phyloP scores from a whole-genome alignment of 2,113 vertebrate genomes.

The Cephalopholis sonnerati region DNA sequence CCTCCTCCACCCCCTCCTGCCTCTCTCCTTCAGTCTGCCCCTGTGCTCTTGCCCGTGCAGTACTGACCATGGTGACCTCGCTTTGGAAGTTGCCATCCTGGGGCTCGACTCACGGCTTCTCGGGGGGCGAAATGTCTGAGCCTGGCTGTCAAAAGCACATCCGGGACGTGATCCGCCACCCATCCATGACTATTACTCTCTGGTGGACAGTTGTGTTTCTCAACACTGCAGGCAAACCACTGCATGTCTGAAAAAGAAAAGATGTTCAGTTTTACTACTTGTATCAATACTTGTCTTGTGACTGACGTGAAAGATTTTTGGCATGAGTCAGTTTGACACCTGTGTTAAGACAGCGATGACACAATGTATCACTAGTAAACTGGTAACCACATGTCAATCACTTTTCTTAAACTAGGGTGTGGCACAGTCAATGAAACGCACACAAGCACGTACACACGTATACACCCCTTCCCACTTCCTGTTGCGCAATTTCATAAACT shows the following conservation, averaged over 20 bases:
- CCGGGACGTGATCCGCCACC: slow-evolving; percentile 28
- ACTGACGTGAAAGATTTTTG: neutral
- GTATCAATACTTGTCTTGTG: slow-evolving; percentile 21
- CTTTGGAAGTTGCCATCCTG: slow-evolving; percentile 49
- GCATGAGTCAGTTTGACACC: slow-evolving; percentile 55
- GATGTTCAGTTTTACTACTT: neutral
- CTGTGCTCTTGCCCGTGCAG: slow-evolving; percentile 29
- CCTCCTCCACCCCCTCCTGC: slow-evolving; percentile 22
- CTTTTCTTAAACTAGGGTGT: slow-evolving; percentile 48
- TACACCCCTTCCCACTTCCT: slow-evolving; percentile 57
- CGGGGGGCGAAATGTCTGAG: slow-evolving; percentile 33
- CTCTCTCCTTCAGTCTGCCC: slow-evolving; percentile 25
- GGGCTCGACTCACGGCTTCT: slow-evolving; percentile 55
- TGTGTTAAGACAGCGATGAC: slow-evolving; percentile 44
- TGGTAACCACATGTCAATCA: slow-evolving; percentile 37
- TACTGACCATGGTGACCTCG: slow-evolving; percentile 69
- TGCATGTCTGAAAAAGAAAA: slow-evolving; percentile 7
- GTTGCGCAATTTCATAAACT: slow-evolving; percentile 66
- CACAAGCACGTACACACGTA: slow-evolving; percentile 7
- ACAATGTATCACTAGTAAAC: neutral
- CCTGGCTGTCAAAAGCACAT: slow-evolving; percentile 79
- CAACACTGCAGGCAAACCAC: slow-evolving; percentile 29
- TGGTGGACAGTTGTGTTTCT: slow-evolving; percentile 43
- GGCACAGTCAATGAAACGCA: slow-evolving; percentile 13
- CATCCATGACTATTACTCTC: slow-evolving; percentile 55